phyloP scores from a whole-genome alignment of 2,113 vertebrate species.

The Apodemus sylvaticus region DNA sequence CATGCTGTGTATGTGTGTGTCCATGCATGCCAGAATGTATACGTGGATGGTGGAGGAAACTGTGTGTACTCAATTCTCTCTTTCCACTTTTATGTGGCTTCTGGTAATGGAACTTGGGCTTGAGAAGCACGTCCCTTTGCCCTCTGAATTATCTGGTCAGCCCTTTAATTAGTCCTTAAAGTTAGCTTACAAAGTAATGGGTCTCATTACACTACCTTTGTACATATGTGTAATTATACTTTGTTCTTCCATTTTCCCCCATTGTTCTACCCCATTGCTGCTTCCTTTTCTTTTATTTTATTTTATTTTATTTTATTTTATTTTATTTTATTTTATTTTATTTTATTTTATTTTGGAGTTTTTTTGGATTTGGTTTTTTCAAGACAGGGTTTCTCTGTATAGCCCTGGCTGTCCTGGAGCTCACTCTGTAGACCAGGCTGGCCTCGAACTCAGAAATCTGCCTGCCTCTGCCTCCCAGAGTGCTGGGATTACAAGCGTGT shows the following conservation, averaged over 20 bases:
- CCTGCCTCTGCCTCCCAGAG: too few relatives aligned
- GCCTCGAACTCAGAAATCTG: too few relatives aligned
- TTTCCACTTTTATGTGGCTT: background rate
- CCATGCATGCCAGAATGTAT: too few relatives aligned
- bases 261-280: background rate
- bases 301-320: too few relatives aligned
- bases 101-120: background rate
- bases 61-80: background rate
- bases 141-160: background rate
- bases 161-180: background rate
- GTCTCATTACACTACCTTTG: background rate
- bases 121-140: background rate
- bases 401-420: too few relatives aligned
- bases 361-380: too few relatives aligned
- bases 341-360: too few relatives aligned
- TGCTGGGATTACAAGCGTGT: too few relatives aligned
- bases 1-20: background rate
- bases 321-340: too few relatives aligned
- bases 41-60: background rate
- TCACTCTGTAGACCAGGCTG: too few relatives aligned
- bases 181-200: background rate
- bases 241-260: background rate
- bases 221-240: background rate
- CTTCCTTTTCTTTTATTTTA: background rate
- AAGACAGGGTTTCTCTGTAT: too few relatives aligned